Percentiles rank a stretch among this genome's conserved stretches.
Conservation (phyloP, 2,797 vertebrate species). For the Poecilia gillii region DNA sequence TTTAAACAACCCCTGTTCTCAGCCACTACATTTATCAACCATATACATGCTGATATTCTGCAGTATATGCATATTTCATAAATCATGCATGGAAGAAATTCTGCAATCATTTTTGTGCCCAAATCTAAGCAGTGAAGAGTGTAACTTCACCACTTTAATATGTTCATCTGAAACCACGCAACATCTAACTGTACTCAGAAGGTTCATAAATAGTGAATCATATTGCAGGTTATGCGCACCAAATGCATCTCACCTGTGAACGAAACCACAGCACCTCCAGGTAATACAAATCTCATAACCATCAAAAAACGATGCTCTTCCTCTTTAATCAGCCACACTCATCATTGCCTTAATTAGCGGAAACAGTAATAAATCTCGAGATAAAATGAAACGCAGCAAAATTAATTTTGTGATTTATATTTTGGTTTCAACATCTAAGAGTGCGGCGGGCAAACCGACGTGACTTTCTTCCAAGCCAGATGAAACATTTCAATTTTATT, state of each 20-base stretch:
- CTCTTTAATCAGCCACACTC: conserved; percentile 73
- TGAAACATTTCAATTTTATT: conserved; percentile 48
- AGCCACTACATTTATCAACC: not conserved
- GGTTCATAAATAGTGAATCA: conserved; percentile 57
- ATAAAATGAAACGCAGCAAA: conserved; percentile 67
- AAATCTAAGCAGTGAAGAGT: conserved; percentile 20
- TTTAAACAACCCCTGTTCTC: not conserved
- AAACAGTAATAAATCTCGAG: conserved; percentile 64
- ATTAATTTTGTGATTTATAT: conserved; percentile 68
- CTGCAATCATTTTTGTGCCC: not conserved
- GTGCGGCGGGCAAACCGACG: conserved; percentile 32
- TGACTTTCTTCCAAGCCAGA: conserved; percentile 45
- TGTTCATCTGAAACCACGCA: conserved; percentile 48
- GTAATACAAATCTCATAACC: conserved; percentile 57
- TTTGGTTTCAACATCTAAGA: conserved; percentile 33
- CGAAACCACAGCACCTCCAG: conserved; percentile 38
- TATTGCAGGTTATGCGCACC: conserved; percentile 44
- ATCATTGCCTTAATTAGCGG: conserved; percentile 63
- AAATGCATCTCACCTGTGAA: conserved; percentile 54
- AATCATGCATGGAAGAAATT: not conserved
- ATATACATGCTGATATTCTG: not conserved
- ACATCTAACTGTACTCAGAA: conserved; percentile 47
- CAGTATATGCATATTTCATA: not conserved
- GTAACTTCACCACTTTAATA: conserved; percentile 49
- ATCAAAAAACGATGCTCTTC: conserved; percentile 52